These are phyloP conservation scores for Siniperca undulata DNA, from an alignment of 2,797 vertebrate species.

Conservation along the genomic window DNA sequence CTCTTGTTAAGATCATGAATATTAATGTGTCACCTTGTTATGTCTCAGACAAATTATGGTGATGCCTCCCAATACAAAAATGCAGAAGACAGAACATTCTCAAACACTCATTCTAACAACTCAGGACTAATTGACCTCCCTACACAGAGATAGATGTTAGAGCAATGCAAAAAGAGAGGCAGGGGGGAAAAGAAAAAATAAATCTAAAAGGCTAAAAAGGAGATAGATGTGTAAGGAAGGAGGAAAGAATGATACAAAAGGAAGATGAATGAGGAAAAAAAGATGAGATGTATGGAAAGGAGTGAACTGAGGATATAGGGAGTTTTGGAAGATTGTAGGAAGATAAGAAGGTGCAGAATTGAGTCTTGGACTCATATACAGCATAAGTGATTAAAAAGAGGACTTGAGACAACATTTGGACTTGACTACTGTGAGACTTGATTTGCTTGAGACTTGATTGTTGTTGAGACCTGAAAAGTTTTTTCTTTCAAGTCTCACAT, in stretches of 20 bases:
- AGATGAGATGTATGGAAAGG: background rate
- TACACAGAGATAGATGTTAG: background rate
- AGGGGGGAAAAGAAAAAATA: background rate
- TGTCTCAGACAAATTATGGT: conserved; percentile 37
- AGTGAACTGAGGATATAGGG: background rate
- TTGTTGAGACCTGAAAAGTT: background rate
- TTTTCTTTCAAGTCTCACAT: background rate
- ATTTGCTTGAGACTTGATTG: background rate
- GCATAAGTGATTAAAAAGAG: too few species aligned
- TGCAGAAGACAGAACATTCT: background rate
- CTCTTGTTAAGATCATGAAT: conserved; percentile 52
- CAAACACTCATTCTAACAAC: background rate
- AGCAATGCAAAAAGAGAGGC: background rate
- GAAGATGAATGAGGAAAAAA: background rate
- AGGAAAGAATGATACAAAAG: background rate
- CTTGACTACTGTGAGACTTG: background rate
- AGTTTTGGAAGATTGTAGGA: background rate
- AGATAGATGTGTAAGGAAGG: background rate
- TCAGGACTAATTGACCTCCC: conserved; percentile 14
- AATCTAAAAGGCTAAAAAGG: too few species aligned
- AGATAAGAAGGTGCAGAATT: background rate
- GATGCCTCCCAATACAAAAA: conserved; percentile 6
- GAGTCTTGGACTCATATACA: too few species aligned
- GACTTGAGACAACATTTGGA: background rate
- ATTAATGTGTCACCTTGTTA: conserved; percentile 58